These are phyloP conservation scores for Xanthorhoe designata DNA, from an alignment of 2,888 invertebrate species.

Conservation along the genomic window DNA sequence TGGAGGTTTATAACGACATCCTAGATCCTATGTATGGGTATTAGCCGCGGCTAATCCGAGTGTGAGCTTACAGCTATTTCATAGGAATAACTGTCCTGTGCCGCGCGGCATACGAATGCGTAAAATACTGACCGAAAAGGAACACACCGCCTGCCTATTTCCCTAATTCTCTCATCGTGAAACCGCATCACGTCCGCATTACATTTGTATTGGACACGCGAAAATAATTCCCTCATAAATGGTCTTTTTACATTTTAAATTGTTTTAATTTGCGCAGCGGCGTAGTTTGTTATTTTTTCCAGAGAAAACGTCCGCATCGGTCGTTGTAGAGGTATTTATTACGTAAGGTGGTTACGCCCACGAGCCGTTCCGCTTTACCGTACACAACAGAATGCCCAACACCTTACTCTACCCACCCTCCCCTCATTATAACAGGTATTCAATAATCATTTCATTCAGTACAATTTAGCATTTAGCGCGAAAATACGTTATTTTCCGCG, in stretches of 20 bases:
- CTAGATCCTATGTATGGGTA: slow-evolving; percentile 48
- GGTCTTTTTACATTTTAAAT: slow-evolving; percentile 44
- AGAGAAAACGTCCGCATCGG: slow-evolving; percentile 29
- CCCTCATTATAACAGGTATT: slow-evolving; percentile 18
- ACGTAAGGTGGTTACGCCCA: slow-evolving; percentile 22
- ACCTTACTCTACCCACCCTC: slow-evolving; percentile 11
- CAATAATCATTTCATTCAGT: slow-evolving; percentile 5
- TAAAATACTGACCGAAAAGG: slow-evolving; percentile 54
- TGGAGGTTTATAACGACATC: slow-evolving; percentile 44
- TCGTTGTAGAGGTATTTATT: slow-evolving; percentile 9
- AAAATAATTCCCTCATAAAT: slow-evolving; percentile 46
- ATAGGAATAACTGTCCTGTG: slow-evolving; percentile 70
- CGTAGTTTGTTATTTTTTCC: slow-evolving; percentile 31
- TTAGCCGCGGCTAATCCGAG: slow-evolving; percentile 54
- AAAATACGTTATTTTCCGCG: slow-evolving; percentile 15
- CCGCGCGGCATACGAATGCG: slow-evolving; percentile 69
- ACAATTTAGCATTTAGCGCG: slow-evolving; percentile 8
- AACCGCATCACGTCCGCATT: slow-evolving; percentile 57
- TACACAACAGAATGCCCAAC: slow-evolving; percentile 1
- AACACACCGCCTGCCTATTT: slow-evolving; percentile 56
- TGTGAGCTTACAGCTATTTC: slow-evolving; percentile 66
- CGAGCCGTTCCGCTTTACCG: slow-evolving; percentile 15
- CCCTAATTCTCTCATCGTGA: slow-evolving; percentile 57
- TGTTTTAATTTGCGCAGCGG: slow-evolving; percentile 31
- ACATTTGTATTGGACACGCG: slow-evolving; percentile 49